Base-by-base conservation (phyloP, 1,140 invertebrate species). In the Microplitis mediator region DNA sequence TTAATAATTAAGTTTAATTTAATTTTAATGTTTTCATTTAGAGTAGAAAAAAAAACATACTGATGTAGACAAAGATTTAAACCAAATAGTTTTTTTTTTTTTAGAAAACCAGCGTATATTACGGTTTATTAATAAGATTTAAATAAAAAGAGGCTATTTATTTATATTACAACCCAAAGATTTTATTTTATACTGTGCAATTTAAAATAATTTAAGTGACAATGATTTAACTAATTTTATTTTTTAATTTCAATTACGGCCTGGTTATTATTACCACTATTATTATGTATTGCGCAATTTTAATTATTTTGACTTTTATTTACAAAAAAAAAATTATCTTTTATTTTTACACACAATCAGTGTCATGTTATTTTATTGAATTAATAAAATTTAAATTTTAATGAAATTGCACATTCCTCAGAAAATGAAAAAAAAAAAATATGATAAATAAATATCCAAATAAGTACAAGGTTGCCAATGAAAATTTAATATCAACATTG, bases 401-500 rank as follows among this genome's bases (percentile, higher is more conserved):
- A 76, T 71, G 76, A 77, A 79, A 80, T 79, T 86, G 85, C 83
- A 85, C 85, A 86, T 86, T 87, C 83, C 84, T 86, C 82, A 63
- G 73, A 31, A 65, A 23, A 54, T 13, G 14, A 54, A 4, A 66
- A 58, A 58, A 60, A 69, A 23, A 54, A 35, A 34, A 14, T 61
- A 51, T 1, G 16, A 23, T 32, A 76, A 79, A 72, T 77, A 78
- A 81, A 74, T 74, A 81, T 82, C 79, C 74, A 69, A 76, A 82
- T 80, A 79, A 86, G 83, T 85, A 84, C 83, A 85, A 85, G 83
- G 84, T 80, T 84, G 84, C 83, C 84, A 85, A 83, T 79, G 80
- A 82, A 80, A 80, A 71, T 81, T 83, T 80, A 69, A 36, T 62
- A 50, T 79, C 75, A 65, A 73, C 11, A 73, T 23, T 79, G 73